Conservation (phyloP, 2,888 invertebrate genomes). For the Stramonita haemastoma region DNA sequence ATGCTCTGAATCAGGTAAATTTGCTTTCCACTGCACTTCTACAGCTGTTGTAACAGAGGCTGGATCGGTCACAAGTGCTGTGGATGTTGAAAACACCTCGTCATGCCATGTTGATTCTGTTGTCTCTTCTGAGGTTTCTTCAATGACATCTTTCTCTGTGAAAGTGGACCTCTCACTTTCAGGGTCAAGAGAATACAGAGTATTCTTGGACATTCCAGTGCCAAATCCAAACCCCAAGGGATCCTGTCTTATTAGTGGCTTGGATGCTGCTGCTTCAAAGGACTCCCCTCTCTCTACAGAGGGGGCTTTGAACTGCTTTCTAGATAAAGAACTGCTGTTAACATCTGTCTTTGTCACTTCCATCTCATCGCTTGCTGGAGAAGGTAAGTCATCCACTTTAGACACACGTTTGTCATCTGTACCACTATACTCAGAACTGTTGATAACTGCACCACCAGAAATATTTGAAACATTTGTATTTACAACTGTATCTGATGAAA, state of each 20-base stretch:
- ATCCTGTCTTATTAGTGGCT: not conserved
- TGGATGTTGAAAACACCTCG: not conserved
- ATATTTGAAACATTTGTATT: not conserved
- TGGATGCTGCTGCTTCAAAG: not conserved
- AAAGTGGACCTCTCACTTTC: not conserved
- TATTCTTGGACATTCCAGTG: not conserved
- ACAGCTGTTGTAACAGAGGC: not conserved
- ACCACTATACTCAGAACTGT: not conserved
- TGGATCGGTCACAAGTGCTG: not conserved
- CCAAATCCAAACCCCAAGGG: not conserved
- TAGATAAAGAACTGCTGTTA: not conserved
- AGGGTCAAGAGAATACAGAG: not conserved
- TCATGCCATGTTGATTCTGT: not conserved
- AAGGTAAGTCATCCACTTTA: not conserved
- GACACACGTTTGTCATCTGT: not conserved
- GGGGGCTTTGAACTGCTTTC: not conserved
- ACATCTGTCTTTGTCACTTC: not conserved
- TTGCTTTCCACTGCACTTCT: not conserved
- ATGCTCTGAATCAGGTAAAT: not conserved
- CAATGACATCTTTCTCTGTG: not conserved
- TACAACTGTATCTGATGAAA: not conserved
- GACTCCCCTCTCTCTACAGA: conserved; percentile 39
- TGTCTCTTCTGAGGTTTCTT: not conserved
- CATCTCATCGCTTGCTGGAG: not conserved
- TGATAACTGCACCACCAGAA: not conserved